These are phyloP conservation scores for pig (Sus scrofa) DNA, from an alignment of 2,113 vertebrate genomes.

Conservation along the genomic window DNA sequence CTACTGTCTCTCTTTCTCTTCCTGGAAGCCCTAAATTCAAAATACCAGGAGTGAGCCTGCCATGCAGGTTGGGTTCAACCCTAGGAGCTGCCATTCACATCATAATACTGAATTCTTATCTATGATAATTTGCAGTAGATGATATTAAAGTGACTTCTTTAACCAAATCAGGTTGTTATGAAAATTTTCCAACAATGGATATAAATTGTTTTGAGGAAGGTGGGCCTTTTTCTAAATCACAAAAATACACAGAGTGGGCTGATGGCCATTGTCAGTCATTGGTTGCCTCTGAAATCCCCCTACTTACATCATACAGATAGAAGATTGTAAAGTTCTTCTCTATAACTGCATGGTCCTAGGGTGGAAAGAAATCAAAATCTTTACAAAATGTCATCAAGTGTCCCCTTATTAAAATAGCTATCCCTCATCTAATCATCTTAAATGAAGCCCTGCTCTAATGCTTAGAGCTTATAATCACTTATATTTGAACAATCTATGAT, in stretches of 20 bases:
- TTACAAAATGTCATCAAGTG: background rate
- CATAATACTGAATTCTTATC: fast-evolving
- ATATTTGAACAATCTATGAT: background rate
- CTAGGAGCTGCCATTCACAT: background rate
- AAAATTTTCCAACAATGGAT: background rate
- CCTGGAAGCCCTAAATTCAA: background rate
- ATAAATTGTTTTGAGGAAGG: background rate
- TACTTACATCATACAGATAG: background rate
- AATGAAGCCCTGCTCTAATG: background rate
- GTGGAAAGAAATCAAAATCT: background rate
- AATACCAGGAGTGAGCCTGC: background rate
- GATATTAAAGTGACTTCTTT: conserved; percentile 36
- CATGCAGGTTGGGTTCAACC: background rate
- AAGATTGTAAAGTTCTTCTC: background rate
- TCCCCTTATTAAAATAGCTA: background rate
- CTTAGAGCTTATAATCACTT: background rate
- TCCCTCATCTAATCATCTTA: background rate
- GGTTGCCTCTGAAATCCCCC: background rate
- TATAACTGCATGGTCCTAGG: background rate
- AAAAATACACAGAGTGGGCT: background rate
- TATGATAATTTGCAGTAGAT: background rate
- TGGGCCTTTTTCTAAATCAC: background rate
- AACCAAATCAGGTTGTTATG: background rate
- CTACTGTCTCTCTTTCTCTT: background rate
- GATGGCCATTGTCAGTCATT: background rate